These are phyloP conservation scores for Calameuta filiformis DNA, from an alignment of 2,888 invertebrate species.

Conservation along the genomic window DNA sequence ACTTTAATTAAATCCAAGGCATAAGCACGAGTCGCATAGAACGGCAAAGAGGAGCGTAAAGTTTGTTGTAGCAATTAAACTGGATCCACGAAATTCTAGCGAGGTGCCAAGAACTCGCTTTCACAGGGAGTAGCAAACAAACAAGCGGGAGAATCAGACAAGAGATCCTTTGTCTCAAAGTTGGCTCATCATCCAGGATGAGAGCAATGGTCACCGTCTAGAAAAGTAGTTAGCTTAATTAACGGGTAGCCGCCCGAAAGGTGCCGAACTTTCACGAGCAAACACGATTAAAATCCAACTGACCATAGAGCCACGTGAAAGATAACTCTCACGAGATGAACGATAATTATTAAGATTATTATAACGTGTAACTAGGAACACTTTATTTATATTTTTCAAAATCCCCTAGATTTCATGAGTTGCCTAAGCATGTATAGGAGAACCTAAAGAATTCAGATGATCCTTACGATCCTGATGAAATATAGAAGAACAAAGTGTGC, in stretches of 20 bases:
- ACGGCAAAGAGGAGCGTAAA: constrained; percentile 17
- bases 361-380: neutral
- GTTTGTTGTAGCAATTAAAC: constrained; percentile 36
- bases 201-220: constrained; percentile 15
- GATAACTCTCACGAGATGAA: neutral
- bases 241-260: constrained; percentile 10
- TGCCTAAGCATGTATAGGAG: neutral
- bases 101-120: constrained; percentile 26
- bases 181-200: constrained; percentile 23
- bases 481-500: constrained; percentile 20
- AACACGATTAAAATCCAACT: neutral
- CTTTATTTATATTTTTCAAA: neutral
- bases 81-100: constrained; percentile 32
- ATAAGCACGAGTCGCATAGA: neutral
- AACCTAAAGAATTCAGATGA: neutral
- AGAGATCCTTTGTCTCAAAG: constrained; percentile 20
- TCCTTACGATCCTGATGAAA: constrained; percentile 25
- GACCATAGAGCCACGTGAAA: neutral
- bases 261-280: neutral
- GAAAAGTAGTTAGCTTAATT: constrained; percentile 17
- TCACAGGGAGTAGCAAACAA: constrained; percentile 20
- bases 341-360: neutral
- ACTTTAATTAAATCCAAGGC: neutral
- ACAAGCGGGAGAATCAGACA: constrained; percentile 14
- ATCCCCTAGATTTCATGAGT: neutral